These are phyloP conservation scores for Sorex araneus DNA, from an alignment of 2,113 vertebrate species.

Conservation along the genomic window DNA sequence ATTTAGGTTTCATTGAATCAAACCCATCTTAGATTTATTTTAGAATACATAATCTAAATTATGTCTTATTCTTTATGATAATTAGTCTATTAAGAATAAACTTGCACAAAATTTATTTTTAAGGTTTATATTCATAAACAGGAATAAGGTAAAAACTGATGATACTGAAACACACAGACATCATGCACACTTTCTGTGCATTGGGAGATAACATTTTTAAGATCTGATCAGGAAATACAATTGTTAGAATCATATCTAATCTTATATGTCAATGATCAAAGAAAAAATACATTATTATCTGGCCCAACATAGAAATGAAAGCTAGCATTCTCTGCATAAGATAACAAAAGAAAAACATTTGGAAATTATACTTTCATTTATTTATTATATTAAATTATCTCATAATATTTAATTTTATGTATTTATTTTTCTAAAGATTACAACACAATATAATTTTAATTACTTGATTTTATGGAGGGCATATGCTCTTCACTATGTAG, in stretches of 20 bases:
- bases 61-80: neutral
- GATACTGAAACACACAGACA: neutral
- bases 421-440: neutral
- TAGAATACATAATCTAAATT: neutral
- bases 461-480: neutral
- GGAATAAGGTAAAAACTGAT: neutral
- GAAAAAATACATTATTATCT: neutral
- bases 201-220: neutral
- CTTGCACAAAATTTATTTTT: neutral
- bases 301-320: neutral
- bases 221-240: neutral
- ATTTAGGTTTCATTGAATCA: neutral
- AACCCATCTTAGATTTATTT: neutral
- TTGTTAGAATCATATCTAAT: neutral
- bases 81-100: conserved; percentile 2
- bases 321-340: neutral
- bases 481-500: neutral
- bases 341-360: neutral
- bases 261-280: neutral
- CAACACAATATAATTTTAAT: neutral
- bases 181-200: neutral
- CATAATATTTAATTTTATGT: neutral
- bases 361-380: neutral
- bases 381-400: neutral
- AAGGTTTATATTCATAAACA: neutral